A percentile compares a stretch with the other conserved stretches of the same genome.
phyloP scores from a whole-genome alignment of 2,888 invertebrate genomes.

The Theretra japonica region DNA sequence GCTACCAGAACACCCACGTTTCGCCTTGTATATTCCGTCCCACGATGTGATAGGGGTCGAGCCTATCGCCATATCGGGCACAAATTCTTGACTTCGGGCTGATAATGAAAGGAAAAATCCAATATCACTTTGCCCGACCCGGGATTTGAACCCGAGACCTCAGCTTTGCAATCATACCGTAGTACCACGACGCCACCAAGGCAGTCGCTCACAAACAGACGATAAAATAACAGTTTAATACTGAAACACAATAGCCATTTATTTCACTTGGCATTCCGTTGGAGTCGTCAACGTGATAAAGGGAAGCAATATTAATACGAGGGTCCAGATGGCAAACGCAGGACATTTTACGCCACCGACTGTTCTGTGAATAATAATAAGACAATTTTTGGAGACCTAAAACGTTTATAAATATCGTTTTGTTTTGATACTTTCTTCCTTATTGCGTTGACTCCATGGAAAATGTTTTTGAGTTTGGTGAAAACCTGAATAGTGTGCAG shows the following conservation, averaged over 20 bases:
- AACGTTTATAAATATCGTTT: neutral
- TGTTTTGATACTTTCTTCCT: neutral
- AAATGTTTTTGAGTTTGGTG: neutral
- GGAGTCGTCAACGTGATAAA: neutral
- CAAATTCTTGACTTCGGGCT: too few relatives aligned
- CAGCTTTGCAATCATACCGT: too few relatives aligned
- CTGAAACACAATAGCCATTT: neutral
- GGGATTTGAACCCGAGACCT: too few relatives aligned
- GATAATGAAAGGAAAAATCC: too few relatives aligned
- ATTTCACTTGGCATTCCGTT: neutral
- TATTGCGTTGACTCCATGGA: neutral
- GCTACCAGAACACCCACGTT: too few relatives aligned
- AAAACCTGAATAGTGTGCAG: too few relatives aligned
- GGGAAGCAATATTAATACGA: neutral
- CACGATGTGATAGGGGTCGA: too few relatives aligned
- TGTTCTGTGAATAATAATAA: conserved; percentile 5
- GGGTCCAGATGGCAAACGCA: neutral
- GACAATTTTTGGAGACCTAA: neutral
- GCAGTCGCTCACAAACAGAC: neutral
- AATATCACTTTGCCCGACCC: too few relatives aligned
- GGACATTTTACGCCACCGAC: neutral
- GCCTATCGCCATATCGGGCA: too few relatives aligned
- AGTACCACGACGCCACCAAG: too few relatives aligned
- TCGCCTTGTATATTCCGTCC: too few relatives aligned
- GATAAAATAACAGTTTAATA: neutral